Evolutionary conservation across 2,113 vertebrate species (phyloP).

Genomic region (Cyphomyrus discorhynchus): DNA sequence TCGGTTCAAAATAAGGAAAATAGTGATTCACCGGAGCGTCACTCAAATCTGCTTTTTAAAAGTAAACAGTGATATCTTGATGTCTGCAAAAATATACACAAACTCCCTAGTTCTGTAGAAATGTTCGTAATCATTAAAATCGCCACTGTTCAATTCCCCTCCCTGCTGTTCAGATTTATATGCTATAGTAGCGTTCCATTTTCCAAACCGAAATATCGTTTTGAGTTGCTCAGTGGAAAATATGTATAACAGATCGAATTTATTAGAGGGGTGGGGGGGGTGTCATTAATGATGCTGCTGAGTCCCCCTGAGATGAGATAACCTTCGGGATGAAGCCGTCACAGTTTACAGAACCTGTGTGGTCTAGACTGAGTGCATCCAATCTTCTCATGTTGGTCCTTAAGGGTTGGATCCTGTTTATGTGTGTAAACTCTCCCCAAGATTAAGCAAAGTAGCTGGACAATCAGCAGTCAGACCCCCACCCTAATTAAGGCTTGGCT

Average conservation of each 20-base stretch:
- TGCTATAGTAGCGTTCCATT: not conserved
- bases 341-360: not conserved
- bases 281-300: not conserved
- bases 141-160: not conserved
- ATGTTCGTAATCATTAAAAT: not conserved
- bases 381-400: not conserved
- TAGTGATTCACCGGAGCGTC: not conserved
- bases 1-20: not conserved
- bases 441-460: not conserved
- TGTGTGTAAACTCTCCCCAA: not conserved
- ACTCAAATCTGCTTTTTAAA: not conserved
- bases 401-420: not conserved
- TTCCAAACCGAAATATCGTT: not conserved
- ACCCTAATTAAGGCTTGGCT: not conserved
- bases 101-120: not conserved
- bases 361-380: not conserved
- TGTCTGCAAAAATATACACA: not conserved
- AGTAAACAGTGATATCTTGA: not conserved
- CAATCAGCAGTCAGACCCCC: not conserved
- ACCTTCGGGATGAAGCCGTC: not conserved
- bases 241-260: not conserved
- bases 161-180: not conserved
- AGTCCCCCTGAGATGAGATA: not conserved
- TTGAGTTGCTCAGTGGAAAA: not conserved
- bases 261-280: not conserved